Conservation (phyloP, 2,797 vertebrate genomes). For the Rhinichthys osculus region DNA sequence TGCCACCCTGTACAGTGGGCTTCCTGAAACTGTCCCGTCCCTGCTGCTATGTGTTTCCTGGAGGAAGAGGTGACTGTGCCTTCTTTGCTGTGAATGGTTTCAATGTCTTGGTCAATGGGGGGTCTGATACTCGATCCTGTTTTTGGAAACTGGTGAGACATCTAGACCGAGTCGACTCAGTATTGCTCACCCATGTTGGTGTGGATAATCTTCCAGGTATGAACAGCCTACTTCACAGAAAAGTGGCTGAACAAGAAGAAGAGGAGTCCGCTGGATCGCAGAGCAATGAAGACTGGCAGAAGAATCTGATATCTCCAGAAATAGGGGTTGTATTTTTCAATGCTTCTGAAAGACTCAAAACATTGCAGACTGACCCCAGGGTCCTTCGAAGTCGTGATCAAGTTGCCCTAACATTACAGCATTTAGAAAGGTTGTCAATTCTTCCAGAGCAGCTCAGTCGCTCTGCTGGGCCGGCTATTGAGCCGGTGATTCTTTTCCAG, state of each 20-base stretch:
- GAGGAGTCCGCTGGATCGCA: conserved; percentile 68
- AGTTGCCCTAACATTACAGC: conserved; percentile 77
- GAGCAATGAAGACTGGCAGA: conserved; percentile 78
- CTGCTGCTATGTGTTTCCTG: conserved; percentile 97
- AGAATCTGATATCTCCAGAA: conserved; percentile 88
- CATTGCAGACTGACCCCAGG: conserved; percentile 65
- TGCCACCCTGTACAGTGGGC: conserved; percentile 87
- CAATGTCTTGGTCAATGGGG: conserved; percentile 90
- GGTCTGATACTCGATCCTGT: conserved; percentile 87
- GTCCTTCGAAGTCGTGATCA: conserved; percentile 84
- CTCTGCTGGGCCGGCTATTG: conserved; percentile 65
- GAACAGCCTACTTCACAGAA: conserved; percentile 90
- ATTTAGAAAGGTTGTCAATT: conserved; percentile 81
- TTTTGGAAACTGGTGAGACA: conserved; percentile 97
- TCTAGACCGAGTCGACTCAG: conserved; percentile 90
- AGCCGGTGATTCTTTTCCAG: conserved; percentile 89
- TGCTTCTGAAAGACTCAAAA: conserved; percentile 72
- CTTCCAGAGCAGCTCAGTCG: conserved; percentile 78
- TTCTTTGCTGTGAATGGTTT: conserved; percentile 95
- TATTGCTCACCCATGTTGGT: conserved; percentile 88
- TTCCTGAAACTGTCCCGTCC: conserved; percentile 92
- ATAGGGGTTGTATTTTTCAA: conserved; percentile 93
- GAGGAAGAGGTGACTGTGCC: conserved; percentile 88
- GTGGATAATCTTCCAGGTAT: conserved; percentile 90
- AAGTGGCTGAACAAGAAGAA: conserved; percentile 84